Evolutionary conservation across 2,888 invertebrate species (phyloP), one percentile per base, ranked within the genome.

Genomic region (Allophyes oxyacanthae): DNA sequence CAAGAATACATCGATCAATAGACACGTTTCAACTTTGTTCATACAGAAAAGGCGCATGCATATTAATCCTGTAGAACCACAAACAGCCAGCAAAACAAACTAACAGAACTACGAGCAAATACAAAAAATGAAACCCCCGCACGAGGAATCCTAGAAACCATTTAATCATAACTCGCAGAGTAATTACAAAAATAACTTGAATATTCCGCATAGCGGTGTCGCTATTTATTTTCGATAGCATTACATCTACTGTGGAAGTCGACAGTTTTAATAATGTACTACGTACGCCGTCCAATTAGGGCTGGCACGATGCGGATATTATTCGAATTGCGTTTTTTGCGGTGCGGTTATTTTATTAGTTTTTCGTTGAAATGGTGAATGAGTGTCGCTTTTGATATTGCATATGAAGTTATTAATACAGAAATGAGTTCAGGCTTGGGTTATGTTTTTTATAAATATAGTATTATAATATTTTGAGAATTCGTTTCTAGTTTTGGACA

Each of bases 251-350:
- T 62, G 67, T 64, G 64, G 59, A 72, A 74, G 79, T 77, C 72
- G 79, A 77, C 78, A 76, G 76, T 80, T 83, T 80, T 76, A 73
- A 80, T 83, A 75, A 63, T 72, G 46, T 71, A 64, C 71, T 71
- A 64, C 71, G 64, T 67, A 78, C 67, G 57, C 69, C 63, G 56
- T 63, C 65, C 70, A 67, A 75, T 75, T 63, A 77, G 75, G 78
- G 76, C 45, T 78, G 61, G 54, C 48, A 42, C 60, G 48, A 38
- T 45, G 48, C 30, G 54, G 46, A 65, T 72, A 64, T 56, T 65
- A 63, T 72, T 44, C 52, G 54, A 64, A 66, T 54, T 64, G 71
- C 57, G 40, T 64, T 66, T 68, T 70, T 70, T 52, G 64, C 45
- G 58, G 55, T 52, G 42, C 38, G 59, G 60, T 50, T 65, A 65